Percentiles rank a stretch among this genome's conserved stretches.
phyloP scores from a whole-genome alignment of 1,140 invertebrate genomes.

The Leptinotarsa undecemlineata region DNA sequence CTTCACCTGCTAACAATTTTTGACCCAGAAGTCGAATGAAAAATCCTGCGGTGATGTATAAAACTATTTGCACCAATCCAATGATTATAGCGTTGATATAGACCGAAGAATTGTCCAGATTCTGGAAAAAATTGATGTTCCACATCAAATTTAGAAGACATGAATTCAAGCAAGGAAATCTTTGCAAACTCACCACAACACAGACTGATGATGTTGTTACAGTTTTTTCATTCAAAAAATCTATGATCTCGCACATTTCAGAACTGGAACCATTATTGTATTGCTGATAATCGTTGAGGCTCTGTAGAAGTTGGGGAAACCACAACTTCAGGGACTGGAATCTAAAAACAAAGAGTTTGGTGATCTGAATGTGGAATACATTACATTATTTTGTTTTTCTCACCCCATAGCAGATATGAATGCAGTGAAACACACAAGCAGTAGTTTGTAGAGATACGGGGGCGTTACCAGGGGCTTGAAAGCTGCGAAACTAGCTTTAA shows the following conservation, averaged over 20 bases:
- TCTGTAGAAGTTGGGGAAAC: too few species aligned
- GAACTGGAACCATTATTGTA: background rate
- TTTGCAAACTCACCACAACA: background rate
- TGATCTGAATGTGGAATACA: too few species aligned
- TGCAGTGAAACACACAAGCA: slow-evolving; percentile 37
- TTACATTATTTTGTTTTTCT: too few species aligned
- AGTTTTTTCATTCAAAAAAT: background rate
- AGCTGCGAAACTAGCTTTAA: slow-evolving; percentile 40
- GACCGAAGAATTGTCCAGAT: background rate
- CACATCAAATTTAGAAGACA: too few species aligned
- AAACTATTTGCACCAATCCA: background rate
- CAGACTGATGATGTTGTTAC: background rate
- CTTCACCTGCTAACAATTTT: background rate
- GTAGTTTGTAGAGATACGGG: slow-evolving; percentile 35
- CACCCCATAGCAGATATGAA: background rate
- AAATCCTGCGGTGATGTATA: background rate
- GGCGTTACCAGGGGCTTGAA: slow-evolving; percentile 39
- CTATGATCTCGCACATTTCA: background rate
- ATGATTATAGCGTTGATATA: slow-evolving; percentile 4
- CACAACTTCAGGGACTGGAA: too few species aligned
- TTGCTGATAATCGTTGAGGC: background rate
- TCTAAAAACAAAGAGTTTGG: too few species aligned
- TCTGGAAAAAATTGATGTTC: background rate
- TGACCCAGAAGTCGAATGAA: background rate
- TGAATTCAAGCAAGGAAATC: too few species aligned